Evolutionary conservation across 2,113 vertebrate species (phyloP).

Genomic region (Hippocampus zosterae): DNA sequence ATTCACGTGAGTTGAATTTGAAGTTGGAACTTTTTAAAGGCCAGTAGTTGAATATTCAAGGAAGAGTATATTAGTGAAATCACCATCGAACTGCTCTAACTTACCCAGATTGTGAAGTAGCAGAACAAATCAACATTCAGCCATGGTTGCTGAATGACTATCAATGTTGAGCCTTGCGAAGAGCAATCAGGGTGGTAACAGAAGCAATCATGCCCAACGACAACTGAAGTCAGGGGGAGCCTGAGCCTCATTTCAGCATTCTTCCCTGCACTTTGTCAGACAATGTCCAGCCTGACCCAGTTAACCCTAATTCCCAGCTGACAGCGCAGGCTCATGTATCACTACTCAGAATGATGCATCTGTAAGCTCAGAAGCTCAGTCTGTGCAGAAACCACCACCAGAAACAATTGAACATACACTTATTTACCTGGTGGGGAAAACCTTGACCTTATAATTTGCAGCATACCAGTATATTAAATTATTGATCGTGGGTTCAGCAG

Average conservation of each 20-base stretch:
- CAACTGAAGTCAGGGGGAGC: neutral
- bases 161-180: neutral
- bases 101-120: neutral
- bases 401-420: conserved; percentile 15
- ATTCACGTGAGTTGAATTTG: neutral
- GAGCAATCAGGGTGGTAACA: conserved; percentile 3
- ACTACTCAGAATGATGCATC: conserved; percentile 11
- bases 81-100: neutral
- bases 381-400: conserved; percentile 16
- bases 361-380: conserved; percentile 9
- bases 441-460: neutral
- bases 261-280: conserved; percentile 6
- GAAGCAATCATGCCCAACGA: neutral
- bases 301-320: conserved; percentile 7
- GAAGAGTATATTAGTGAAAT: neutral
- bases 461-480: neutral
- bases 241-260: conserved; percentile 3
- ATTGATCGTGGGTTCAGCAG: neutral
- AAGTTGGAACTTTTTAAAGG: neutral
- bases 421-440: conserved; percentile 12
- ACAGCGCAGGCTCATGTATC: conserved; percentile 16
- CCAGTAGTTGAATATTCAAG: neutral
- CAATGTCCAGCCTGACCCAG: neutral
- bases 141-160: neutral
- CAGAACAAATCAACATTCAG: neutral